Base-by-base conservation (phyloP, 1,140 invertebrate species). In the Holcopasites calliopsidis region DNA sequence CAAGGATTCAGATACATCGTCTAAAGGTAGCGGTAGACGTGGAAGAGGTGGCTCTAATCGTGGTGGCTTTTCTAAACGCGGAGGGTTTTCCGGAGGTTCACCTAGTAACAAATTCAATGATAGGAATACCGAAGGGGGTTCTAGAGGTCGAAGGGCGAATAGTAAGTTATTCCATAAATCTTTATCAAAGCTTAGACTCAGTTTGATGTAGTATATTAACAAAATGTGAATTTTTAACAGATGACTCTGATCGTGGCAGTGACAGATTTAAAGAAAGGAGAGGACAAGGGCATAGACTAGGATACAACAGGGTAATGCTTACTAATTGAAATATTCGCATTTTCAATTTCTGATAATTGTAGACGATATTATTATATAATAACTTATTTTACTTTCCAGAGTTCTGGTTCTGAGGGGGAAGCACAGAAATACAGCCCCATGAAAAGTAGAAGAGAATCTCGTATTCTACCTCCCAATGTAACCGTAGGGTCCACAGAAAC, bases 1-100 rank as follows among this genome's bases (percentile, higher is more conserved):
- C 21, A 90, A 84, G 65, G 86, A 88, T 74, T 89, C 87, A 0
- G 83, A 88, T 79, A 85, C 79, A 33, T 87, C 85, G 0, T 86
- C 66, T 11, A 84, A 61, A 74, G 68, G 65, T 23, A 82, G 77
- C 31, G 50, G 62, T 28, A 82, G 57, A 79, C 76, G 82, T 3
- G 82, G 77, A 13, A 81, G 73, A 77, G 38, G 81, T 57, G 60
- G 47, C 50, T 60, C 55, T 61, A 74, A 62, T 50, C 82, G 82
- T 58, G 54, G 57, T 31, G 23, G 58, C 49, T 54, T 70, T 60
- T 69, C 77, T 0, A 74, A 72, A 60, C 50, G 50, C 18, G 55
- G 52, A 60, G 60, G 74, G 31, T 11, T 54, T 23, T 50, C 47
- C n/a, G 47, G 35, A 13, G 74, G 54, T 66, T 40, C n/a, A 0